Evolutionary conservation across 2,113 vertebrate species (phyloP).

Genomic region (Rhinolophus ferrumequinum): DNA sequence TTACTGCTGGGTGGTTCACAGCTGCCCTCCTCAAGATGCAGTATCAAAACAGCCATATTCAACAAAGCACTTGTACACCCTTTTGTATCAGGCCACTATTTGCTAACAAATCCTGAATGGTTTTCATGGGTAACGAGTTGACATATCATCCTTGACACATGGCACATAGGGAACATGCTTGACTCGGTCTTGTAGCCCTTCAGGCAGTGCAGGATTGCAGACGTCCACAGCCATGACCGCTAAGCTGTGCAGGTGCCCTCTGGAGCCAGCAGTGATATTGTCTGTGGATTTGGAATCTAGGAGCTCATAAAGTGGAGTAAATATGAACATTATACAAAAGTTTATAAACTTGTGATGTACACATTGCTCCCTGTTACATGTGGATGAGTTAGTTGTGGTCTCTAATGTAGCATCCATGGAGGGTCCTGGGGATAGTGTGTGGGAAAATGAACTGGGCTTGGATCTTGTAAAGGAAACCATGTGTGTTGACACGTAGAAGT

Average conservation of each 20-base stretch:
- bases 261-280: slow-evolving; percentile 63
- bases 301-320: background rate
- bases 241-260: background rate
- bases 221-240: slow-evolving; percentile 28
- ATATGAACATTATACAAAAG: background rate
- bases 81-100: slow-evolving; percentile 48
- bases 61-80: slow-evolving; percentile 38
- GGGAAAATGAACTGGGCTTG: background rate
- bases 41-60: slow-evolving; percentile 17
- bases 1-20: background rate
- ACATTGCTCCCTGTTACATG: background rate
- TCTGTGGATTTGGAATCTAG: slow-evolving; percentile 9
- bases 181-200: slow-evolving; percentile 74
- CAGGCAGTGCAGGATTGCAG: slow-evolving; percentile 54
- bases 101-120: slow-evolving; percentile 65
- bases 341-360: background rate
- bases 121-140: slow-evolving; percentile 81
- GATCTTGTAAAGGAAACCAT: background rate
- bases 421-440: background rate
- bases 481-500: background rate
- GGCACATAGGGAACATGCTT: slow-evolving; percentile 80
- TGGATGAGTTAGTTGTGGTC: background rate
- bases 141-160: slow-evolving; percentile 85
- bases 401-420: background rate
- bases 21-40: background rate